Percentiles rank a stretch among this genome's conserved stretches.
Evolutionary conservation across 2,888 invertebrate species (phyloP).

Genomic region (Cremastobaeus sp.): DNA sequence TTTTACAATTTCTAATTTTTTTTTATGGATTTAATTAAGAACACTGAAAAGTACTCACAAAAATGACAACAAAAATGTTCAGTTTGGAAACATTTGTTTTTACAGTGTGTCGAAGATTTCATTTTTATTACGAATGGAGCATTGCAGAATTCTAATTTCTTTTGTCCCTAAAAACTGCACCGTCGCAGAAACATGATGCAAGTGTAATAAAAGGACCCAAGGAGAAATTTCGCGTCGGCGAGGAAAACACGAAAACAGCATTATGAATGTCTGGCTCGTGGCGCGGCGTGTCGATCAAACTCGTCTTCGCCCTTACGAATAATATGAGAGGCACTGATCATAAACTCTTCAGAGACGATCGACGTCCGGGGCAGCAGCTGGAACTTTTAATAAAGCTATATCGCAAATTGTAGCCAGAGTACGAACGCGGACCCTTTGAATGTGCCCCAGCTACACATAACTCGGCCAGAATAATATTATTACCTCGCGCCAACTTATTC

Average conservation of each 20-base stretch:
- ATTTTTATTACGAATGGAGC: no score
- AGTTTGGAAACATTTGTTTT: no score
- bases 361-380: conserved; percentile 67
- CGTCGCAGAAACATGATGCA: no score
- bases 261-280: conserved; percentile 28
- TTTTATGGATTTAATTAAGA: no score
- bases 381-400: conserved; percentile 74
- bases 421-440: conserved; percentile 54
- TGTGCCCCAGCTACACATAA: conserved; percentile 32
- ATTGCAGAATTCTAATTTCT: no score
- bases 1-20: no score
- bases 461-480: conserved; percentile 44
- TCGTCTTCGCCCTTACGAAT: conserved; percentile 37
- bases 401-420: conserved; percentile 66
- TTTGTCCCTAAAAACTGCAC: no score
- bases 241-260: conserved; percentile 6
- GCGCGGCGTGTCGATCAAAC: conserved; percentile 16
- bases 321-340: conserved; percentile 56
- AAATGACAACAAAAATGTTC: no score
- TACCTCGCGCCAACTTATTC: conserved; percentile 49
- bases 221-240: not conserved
- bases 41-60: no score
- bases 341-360: conserved; percentile 62
- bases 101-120: no score
- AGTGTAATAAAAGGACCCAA: no score